Evolutionary conservation across 1,140 invertebrate genomes (phyloP).

Genomic region (Bombus polaris): DNA sequence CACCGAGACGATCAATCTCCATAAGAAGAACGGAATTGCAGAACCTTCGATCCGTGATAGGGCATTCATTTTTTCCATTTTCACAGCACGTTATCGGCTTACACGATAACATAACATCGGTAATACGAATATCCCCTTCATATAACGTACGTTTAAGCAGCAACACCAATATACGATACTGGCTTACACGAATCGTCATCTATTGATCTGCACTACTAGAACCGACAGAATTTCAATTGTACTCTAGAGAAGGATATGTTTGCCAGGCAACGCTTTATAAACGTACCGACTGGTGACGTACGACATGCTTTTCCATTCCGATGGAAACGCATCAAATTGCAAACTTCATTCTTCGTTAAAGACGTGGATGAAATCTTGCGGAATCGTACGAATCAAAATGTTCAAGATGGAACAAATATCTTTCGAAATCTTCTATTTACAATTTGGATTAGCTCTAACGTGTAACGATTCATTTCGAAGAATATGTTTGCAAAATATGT

Average conservation of each 20-base stretch:
- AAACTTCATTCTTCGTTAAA: conserved; percentile 11
- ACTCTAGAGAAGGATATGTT: not conserved
- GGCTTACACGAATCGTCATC: conserved; percentile 12
- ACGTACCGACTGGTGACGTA: not conserved
- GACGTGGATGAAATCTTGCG: not conserved
- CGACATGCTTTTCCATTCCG: not conserved
- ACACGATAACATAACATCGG: conserved; percentile 27
- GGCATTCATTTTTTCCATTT: conserved; percentile 24
- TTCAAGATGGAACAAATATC: not conserved
- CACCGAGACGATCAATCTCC: conserved; percentile 39
- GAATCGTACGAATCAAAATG: not conserved
- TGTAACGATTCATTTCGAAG: too few species aligned
- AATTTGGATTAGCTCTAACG: not conserved
- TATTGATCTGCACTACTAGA: conserved; percentile 12
- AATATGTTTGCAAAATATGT: too few species aligned
- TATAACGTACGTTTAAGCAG: conserved; percentile 23
- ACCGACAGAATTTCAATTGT: conserved; percentile 24
- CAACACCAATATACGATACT: not conserved
- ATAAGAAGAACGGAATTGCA: conserved; percentile 34
- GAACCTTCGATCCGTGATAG: conserved; percentile 11
- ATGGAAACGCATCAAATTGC: not conserved
- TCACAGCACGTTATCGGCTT: conserved; percentile 36
- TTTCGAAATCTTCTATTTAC: not conserved
- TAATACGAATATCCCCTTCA: conserved; percentile 12
- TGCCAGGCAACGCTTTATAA: conserved; percentile 19